phyloP scores from a whole-genome alignment of 2,797 vertebrate genomes.

The Gymnothorax reevesii region DNA sequence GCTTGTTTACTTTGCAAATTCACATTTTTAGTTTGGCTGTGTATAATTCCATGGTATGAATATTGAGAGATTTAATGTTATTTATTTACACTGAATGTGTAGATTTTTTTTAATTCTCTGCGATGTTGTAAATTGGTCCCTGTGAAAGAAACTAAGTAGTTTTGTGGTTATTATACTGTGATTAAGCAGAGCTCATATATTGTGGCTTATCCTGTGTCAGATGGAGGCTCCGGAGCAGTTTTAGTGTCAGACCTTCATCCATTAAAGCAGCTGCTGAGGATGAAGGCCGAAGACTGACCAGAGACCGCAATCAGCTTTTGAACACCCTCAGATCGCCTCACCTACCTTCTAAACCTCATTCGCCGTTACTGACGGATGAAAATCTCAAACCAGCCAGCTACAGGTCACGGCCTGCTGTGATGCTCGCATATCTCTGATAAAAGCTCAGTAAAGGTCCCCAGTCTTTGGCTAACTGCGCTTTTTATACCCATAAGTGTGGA shows the following conservation, averaged over 20 bases:
- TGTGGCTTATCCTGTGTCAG: slow-evolving; percentile 40
- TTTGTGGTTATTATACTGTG: slow-evolving; percentile 40
- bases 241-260: neutral
- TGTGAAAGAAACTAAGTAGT: slow-evolving; percentile 40
- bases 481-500: neutral
- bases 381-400: neutral
- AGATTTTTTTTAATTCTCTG: slow-evolving; percentile 21
- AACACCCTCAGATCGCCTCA: neutral
- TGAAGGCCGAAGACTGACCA: neutral
- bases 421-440: neutral
- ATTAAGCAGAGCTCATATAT: slow-evolving; percentile 48
- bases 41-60: neutral
- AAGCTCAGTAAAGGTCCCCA: neutral
- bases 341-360: neutral
- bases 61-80: slow-evolving; percentile 35
- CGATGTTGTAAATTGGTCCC: slow-evolving; percentile 44
- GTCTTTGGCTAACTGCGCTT: neutral
- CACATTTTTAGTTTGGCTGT: neutral
- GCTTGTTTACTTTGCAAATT: neutral
- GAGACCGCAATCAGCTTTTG: neutral
- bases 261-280: neutral
- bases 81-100: slow-evolving; percentile 38
- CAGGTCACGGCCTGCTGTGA: neutral
- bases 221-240: neutral
- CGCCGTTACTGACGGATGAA: neutral